These are phyloP conservation scores for Microcebus griseorufus DNA, from an alignment of 2,113 vertebrate genomes.

Conservation along the genomic window DNA sequence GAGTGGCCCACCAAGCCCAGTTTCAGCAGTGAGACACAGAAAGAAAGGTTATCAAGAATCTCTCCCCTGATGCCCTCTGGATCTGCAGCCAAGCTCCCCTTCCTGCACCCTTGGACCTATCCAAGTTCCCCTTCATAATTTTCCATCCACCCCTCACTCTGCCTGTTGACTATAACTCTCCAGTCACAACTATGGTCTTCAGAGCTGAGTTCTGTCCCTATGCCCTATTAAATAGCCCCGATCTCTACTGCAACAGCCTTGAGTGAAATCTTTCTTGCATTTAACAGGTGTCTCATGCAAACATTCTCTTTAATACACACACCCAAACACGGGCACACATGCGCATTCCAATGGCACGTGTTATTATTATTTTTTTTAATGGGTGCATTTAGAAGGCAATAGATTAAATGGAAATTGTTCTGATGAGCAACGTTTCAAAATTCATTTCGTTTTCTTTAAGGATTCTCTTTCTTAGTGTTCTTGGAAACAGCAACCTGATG, in stretches of 20 bases:
- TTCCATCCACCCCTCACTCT: not conserved
- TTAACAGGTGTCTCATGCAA: not conserved
- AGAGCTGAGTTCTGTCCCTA: not conserved
- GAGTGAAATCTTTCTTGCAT: not conserved
- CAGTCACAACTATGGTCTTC: not conserved
- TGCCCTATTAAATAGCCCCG: not conserved
- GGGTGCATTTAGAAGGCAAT: not conserved
- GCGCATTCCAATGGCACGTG: accelerated
- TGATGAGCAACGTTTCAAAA: not conserved
- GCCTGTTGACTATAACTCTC: not conserved
- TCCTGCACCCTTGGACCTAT: not conserved
- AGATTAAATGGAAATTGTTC: not conserved
- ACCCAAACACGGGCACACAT: too few species aligned
- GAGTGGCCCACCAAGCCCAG: not conserved
- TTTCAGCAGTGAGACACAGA: not conserved
- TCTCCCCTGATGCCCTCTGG: not conserved
- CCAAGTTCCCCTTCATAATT: not conserved
- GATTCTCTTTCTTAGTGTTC: not conserved
- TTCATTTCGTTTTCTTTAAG: not conserved
- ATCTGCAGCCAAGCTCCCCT: not conserved
- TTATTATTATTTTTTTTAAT: not conserved
- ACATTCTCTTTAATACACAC: not conserved
- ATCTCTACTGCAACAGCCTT: not conserved
- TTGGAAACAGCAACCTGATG: too few species aligned
- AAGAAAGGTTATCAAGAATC: not conserved